Base-by-base conservation (phyloP, 2,888 invertebrate species). In the Azorinus chamasolen region DNA sequence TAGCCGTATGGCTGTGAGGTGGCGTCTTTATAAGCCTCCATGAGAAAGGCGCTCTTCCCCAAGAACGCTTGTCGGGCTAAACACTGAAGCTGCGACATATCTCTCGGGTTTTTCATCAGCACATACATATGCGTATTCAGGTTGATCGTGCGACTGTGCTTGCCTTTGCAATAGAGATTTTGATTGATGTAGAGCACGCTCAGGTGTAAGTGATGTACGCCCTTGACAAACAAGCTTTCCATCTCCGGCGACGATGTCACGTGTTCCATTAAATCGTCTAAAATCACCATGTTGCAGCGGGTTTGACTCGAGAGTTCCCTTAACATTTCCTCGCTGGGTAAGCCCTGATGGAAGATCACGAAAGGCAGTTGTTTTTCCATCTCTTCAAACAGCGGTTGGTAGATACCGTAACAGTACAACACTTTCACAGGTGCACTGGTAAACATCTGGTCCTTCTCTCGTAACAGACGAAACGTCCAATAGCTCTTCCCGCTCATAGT, bases 21-120 rank as follows among this genome's bases (percentile, higher is more conserved):
- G 1, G 71, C 71, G 32, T 64, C 59, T 59, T 51, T 55, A 57
- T 64, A 71, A 37, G 66, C 62, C 43, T 73, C 51, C 55, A 57
- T 41, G 22, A 66, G 18, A 18, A 61, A 58, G 14, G 18, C 27
- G n/a, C 25, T 53, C 37, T 57, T 63, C 8, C 62, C 63, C 16
- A 46, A 57, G 50, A 53, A 63, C 2, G 55, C 50, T 45, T 71
- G 71, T 8, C 64, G 25, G 3, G 27, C 64, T 45, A 63, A 43
- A 24, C 57, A 64, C 18, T 64, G 53, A 16, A 71, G 45, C 43
- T 64, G 64, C 14, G 71, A 64, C 6, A 64, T 48, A 22, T 71
- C 71, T 27, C 71, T 57, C 41, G 53, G 55, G 41, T 73, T 68
- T 43, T 50, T 73, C 73, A 63, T 74, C 32, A 69, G 48, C 37